Base-by-base conservation (phyloP, 2,888 invertebrate genomes). In the Nomada hirtipes region DNA sequence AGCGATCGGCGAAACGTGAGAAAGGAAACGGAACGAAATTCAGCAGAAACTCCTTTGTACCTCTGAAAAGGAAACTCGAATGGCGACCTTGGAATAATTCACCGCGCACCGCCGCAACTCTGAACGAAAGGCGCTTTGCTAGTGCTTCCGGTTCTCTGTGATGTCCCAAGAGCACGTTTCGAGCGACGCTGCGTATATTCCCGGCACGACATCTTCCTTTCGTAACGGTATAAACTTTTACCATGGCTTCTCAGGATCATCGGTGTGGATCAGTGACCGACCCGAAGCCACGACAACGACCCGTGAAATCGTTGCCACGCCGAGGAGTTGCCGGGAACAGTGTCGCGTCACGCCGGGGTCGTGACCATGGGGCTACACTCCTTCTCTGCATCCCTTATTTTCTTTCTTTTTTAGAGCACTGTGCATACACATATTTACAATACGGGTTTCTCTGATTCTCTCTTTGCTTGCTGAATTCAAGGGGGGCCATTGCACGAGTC, bases 211-310 rank as follows among this genome's bases (percentile, higher is more conserved):
- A 68, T 83, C 83, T 75, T 53, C 76, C 86, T 83, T 83, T 86
- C 77, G 83, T 87, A 87, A 88, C 86, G 86, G 86, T 87, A 88
- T 86, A 86, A 83, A 87, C 83, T 87, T 87, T 87, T 83, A 83
- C 88, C 86, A 74, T 69, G 79, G 84, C 83, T 84, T 83, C 76
- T 59, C 77, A 81, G 83, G 82, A 86, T 83, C 87, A 87, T 78
- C 82, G 82, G 76, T 73, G 86, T 87, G 87, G 90, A 90, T 89
- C 89, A 88, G 82, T 91, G 90, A 90, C 91, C 91, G 90, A 89
- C 85, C 89, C 81, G 85, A 76, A 73, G 84, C 82, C 77, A 80
- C 82, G 83, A 82, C 85, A 78, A 78, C 87, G 85, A 84, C 83
- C 88, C 77, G 57, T 88, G 83, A 86, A 88, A 88, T 84, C 79